A percentile compares a stretch with the other conserved stretches of the same genome.
phyloP scores from a whole-genome alignment of 2,888 invertebrate species.

The Synergus itoensis region DNA sequence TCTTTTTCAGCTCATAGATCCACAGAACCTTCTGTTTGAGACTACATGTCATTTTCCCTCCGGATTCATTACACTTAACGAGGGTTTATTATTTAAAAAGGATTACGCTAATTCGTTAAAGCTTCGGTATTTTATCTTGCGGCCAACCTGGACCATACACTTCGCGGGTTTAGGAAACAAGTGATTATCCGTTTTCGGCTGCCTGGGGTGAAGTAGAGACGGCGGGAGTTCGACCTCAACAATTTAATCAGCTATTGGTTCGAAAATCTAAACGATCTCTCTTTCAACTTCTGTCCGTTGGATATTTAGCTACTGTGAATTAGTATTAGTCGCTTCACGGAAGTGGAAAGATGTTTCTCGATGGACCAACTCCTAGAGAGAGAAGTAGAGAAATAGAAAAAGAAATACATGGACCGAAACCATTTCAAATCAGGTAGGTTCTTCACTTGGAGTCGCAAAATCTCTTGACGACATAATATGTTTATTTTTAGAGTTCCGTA shows the following conservation, averaged over 20 bases:
- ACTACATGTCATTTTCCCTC: conserved; percentile 50
- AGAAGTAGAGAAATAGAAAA: not conserved
- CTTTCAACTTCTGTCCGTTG: conserved; percentile 13
- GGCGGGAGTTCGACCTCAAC: conserved; percentile 46
- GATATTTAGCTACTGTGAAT: conserved; percentile 32
- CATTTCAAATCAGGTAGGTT: no score
- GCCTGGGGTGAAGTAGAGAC: conserved; percentile 44
- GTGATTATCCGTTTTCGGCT: conserved; percentile 66
- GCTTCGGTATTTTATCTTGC: conserved; percentile 57
- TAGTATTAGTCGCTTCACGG: conserved; percentile 20
- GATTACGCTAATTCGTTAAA: conserved; percentile 68
- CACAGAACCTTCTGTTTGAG: not conserved
- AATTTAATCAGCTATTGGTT: conserved; percentile 39
- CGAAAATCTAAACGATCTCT: conserved; percentile 20
- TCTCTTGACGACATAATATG: no score
- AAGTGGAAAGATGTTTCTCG: conserved; percentile 18
- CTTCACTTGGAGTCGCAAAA: no score
- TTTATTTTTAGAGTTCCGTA: no score
- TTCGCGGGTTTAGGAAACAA: conserved; percentile 60
- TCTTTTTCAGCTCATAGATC: not conserved
- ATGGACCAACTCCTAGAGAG: not conserved
- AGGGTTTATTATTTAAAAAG: conserved; percentile 73
- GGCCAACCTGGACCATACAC: conserved; percentile 40
- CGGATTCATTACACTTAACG: conserved; percentile 72
- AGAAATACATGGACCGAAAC: no score